These are phyloP conservation scores for Gila orcuttii DNA, from an alignment of 2,113 vertebrate species.

Conservation along the genomic window DNA sequence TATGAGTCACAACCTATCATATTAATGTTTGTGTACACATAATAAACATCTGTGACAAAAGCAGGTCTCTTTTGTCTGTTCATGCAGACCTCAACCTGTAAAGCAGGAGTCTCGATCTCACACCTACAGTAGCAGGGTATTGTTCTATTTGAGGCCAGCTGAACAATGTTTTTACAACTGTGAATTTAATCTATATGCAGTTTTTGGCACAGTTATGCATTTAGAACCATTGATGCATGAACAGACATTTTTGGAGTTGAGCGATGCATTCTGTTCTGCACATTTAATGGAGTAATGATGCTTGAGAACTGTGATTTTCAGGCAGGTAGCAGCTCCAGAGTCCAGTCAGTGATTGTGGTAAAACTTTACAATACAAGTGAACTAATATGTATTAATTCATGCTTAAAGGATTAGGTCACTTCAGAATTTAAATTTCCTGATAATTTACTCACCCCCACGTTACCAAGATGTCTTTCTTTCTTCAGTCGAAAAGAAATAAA, in stretches of 20 bases:
- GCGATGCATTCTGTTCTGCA: neutral
- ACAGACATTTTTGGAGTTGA: neutral
- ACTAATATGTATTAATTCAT: no score
- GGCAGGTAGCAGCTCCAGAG: neutral
- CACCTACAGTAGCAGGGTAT: no score
- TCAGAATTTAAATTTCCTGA: no score
- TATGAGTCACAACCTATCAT: neutral
- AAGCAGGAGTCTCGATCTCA: neutral
- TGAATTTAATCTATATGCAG: slow-evolving; percentile 4
- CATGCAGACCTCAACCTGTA: neutral
- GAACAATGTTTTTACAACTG: neutral
- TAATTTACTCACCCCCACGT: no score
- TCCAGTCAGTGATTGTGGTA: neutral
- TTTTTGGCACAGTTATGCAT: neutral
- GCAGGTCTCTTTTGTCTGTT: neutral
- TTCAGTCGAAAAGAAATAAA: no score
- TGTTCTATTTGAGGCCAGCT: neutral
- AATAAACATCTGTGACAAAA: neutral
- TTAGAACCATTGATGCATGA: neutral
- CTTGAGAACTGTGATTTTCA: neutral
- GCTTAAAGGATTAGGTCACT: no score
- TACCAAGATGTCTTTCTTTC: no score
- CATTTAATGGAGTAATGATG: neutral
- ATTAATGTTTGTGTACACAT: slow-evolving; percentile 7
- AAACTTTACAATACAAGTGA: no score